Conservation (phyloP, 1,140 invertebrate species). For the Propsilocerus akamusi region DNA sequence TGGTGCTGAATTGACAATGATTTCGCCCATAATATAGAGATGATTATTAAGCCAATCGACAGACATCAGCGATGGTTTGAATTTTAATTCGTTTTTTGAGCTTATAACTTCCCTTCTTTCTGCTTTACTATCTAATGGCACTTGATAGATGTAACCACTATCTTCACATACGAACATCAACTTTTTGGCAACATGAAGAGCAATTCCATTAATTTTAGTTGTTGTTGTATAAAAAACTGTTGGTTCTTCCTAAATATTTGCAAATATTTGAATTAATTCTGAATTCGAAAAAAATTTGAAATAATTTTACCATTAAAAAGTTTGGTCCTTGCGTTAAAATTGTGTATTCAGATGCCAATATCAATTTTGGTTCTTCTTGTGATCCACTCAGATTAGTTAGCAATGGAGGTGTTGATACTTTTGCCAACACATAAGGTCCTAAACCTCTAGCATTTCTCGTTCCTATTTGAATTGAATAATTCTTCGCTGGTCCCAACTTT, state of each 20-base stretch:
- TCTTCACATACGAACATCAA: conserved; percentile 58
- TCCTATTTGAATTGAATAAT: conserved; percentile 55
- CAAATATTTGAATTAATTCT: neutral
- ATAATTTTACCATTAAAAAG: conserved; percentile 36
- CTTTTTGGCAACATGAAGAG: conserved; percentile 46
- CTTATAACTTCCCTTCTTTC: conserved; percentile 11
- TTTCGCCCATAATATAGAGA: conserved; percentile 57
- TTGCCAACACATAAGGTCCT: conserved; percentile 42
- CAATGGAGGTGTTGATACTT: conserved; percentile 38
- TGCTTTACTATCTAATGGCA: conserved; percentile 22
- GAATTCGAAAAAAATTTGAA: neutral
- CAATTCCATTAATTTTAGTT: conserved; percentile 34
- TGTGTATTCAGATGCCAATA: conserved; percentile 46
- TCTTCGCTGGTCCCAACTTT: conserved; percentile 50
- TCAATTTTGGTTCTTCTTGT: conserved; percentile 35
- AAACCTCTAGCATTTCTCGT: conserved; percentile 66
- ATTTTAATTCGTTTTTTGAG: conserved; percentile 10
- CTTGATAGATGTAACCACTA: conserved; percentile 34
- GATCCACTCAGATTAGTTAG: conserved; percentile 9
- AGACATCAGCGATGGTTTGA: conserved; percentile 41
- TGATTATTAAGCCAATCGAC: conserved; percentile 77
- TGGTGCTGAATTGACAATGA: conserved; percentile 13
- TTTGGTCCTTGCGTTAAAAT: conserved; percentile 49
- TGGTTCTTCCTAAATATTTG: conserved; percentile 25
- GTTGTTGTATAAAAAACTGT: conserved; percentile 10